Percentiles rank a stretch among this genome's conserved stretches.
Conservation (phyloP, 2,113 vertebrate species). For the Phrynocephalus versicolor region DNA sequence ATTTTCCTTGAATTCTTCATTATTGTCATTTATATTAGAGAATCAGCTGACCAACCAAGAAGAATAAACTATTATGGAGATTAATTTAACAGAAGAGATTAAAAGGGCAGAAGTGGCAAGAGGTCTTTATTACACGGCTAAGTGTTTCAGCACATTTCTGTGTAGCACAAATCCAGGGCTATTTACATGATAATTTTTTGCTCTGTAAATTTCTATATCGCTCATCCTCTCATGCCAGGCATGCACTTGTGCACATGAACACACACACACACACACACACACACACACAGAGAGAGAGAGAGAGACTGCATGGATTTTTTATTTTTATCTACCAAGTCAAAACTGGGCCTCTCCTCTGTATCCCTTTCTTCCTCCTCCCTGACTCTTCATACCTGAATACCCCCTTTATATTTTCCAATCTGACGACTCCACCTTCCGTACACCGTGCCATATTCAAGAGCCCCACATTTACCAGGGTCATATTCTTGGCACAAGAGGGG, state of each 20-base stretch:
- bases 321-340: no score
- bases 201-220: not conserved
- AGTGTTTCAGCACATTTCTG: not conserved
- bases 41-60: not conserved
- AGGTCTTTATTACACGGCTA: not conserved
- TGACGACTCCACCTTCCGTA: not conserved
- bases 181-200: not conserved
- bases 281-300: no score
- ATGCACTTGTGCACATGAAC: not conserved
- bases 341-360: not conserved
- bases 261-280: not conserved
- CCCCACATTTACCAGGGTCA: not conserved
- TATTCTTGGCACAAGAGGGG: not conserved
- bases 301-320: no score
- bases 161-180: not conserved
- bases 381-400: no score
- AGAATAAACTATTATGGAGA: slow-evolving; percentile 12
- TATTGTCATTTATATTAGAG: slow-evolving; percentile 2
- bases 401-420: no score
- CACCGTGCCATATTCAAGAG: not conserved
- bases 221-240: not conserved
- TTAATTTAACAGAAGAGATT: slow-evolving; percentile 43
- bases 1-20: not conserved
- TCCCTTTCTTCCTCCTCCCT: not conserved
- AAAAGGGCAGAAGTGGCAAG: not conserved